Evolutionary conservation across 2,113 vertebrate genomes (phyloP).

Genomic region (Rattus rattus): DNA sequence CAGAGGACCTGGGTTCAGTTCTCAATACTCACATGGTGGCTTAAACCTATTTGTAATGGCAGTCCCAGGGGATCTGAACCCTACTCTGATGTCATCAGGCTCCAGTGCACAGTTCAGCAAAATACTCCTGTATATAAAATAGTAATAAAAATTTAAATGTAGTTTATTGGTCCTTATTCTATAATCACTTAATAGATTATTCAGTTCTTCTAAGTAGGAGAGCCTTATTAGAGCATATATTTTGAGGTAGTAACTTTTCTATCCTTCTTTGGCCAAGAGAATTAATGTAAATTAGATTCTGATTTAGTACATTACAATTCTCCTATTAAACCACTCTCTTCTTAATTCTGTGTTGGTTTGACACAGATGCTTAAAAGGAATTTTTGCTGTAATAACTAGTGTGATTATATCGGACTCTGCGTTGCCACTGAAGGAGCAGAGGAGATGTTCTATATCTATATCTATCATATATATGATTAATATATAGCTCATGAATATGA

Average conservation of each 20-base stretch:
- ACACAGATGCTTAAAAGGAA: neutral
- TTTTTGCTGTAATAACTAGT: neutral
- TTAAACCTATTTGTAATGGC: neutral
- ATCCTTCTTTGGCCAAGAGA: neutral
- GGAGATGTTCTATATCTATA: neutral
- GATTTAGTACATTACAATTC: neutral
- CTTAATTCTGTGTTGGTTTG: neutral
- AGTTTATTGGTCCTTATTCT: neutral
- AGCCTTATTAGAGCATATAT: neutral
- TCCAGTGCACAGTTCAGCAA: neutral
- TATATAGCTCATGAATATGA: neutral
- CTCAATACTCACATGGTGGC: neutral
- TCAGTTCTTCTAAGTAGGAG: neutral
- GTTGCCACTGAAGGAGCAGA: neutral
- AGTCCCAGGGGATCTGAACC: neutral
- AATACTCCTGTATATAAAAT: neutral
- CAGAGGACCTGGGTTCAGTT: neutral
- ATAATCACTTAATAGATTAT: slow-evolving; percentile 13
- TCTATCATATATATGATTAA: neutral
- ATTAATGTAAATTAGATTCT: neutral
- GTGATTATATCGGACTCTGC: neutral
- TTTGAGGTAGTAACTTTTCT: slow-evolving; percentile 6
- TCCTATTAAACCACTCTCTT: neutral
- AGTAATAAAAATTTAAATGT: neutral
- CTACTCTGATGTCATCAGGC: neutral